Evolutionary conservation across 2,113 vertebrate genomes (phyloP).

Genomic region (Myrmophylax atrothorax): DNA sequence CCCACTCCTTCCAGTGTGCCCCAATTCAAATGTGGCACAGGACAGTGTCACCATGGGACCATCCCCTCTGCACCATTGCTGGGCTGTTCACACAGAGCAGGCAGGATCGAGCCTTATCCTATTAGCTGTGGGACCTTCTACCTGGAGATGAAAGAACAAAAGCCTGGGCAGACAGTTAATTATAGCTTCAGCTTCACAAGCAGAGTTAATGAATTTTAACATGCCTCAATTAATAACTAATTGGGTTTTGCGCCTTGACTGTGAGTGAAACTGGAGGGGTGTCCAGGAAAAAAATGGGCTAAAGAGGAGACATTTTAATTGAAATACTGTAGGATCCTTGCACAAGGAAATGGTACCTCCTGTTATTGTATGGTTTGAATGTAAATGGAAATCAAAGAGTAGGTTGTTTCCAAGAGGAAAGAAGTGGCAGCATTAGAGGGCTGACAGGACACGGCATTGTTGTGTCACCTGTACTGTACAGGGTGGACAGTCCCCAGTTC

Average conservation of each 20-base stretch:
- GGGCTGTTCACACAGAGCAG: background rate
- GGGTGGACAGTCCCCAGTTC: background rate
- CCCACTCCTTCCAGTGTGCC: background rate
- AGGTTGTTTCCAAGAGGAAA: background rate
- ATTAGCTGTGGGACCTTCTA: slow-evolving; percentile 49
- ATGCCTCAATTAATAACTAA: slow-evolving; percentile 87
- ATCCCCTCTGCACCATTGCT: background rate
- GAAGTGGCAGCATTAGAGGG: background rate
- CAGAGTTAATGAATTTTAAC: slow-evolving; percentile 88
- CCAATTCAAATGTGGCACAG: background rate
- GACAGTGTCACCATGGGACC: accelerated
- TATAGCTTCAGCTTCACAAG: slow-evolving; percentile 79
- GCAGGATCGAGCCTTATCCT: background rate
- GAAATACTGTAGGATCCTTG: slow-evolving; percentile 24
- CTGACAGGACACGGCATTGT: background rate
- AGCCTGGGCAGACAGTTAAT: slow-evolving; percentile 84
- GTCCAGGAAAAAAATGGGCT: slow-evolving; percentile 18
- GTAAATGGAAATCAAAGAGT: background rate
- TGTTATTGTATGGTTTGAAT: background rate
- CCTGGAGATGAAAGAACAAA: slow-evolving; percentile 76
- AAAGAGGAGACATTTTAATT: slow-evolving; percentile 43
- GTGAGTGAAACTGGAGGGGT: slow-evolving; percentile 41
- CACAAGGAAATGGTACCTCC: background rate
- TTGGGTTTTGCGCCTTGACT: slow-evolving; percentile 77
- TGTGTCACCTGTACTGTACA: accelerated